These are phyloP conservation scores for Puntigrus tetrazona DNA, from an alignment of 2,113 vertebrate genomes.

Conservation along the genomic window DNA sequence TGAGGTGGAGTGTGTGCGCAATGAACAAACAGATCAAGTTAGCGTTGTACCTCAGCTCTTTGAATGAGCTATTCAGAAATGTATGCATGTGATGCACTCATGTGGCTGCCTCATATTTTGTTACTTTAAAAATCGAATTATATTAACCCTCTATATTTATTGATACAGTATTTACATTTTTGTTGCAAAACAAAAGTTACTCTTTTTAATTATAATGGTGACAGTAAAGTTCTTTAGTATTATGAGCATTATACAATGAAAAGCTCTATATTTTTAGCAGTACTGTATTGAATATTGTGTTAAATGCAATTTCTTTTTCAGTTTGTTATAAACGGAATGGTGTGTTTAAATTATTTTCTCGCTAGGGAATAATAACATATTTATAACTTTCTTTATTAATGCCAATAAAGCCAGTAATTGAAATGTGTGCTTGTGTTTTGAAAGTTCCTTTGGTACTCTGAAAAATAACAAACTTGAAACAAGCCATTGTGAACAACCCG, in stretches of 20 bases:
- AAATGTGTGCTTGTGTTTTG: neutral
- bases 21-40: neutral
- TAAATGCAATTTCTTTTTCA: neutral
- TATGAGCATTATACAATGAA: neutral
- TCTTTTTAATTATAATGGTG: neutral
- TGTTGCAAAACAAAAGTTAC: neutral
- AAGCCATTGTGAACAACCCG: no score
- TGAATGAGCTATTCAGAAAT: neutral
- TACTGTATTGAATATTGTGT: neutral
- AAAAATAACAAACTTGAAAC: neutral
- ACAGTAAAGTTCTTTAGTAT: neutral
- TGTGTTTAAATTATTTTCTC: neutral
- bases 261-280: neutral
- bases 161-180: neutral
- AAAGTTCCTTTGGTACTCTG: neutral
- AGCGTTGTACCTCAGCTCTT: neutral
- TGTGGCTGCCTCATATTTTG: neutral
- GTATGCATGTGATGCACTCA: neutral
- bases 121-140: neutral
- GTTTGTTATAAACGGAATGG: neutral
- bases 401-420: neutral
- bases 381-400: neutral
- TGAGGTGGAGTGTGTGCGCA: neutral
- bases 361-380: neutral
- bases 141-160: conserved; percentile 13